These are phyloP conservation scores for Ostrea edulis DNA, from an alignment of 1,140 invertebrate species.

Conservation along the genomic window DNA sequence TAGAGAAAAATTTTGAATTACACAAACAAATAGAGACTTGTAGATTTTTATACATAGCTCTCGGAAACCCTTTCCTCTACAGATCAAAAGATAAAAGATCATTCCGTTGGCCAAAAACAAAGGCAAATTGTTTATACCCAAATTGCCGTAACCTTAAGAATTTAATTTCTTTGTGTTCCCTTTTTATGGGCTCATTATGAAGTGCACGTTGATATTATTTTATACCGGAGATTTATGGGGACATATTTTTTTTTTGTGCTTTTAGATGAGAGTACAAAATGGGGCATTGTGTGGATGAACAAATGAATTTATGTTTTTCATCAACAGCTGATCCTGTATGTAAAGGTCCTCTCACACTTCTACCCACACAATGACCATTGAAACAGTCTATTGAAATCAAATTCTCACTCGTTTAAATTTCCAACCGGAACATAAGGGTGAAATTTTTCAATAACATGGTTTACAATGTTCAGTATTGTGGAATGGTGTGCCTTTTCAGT, in stretches of 20 bases:
- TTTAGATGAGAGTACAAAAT: not conserved
- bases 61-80: not conserved
- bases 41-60: not conserved
- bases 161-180: not conserved
- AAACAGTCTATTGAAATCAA: not conserved
- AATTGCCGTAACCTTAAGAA: not conserved
- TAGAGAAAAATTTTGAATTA: not conserved
- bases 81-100: not conserved
- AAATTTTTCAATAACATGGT: not conserved
- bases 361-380: not conserved
- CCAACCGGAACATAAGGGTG: not conserved
- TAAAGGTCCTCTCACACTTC: not conserved
- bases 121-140: not conserved
- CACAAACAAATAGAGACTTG: no score
- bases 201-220: not conserved
- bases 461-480: not conserved
- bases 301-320: constrained; percentile 5
- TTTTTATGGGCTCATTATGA: not conserved
- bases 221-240: not conserved
- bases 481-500: not conserved
- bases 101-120: not conserved
- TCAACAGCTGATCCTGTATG: not conserved
- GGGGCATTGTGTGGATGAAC: not conserved
- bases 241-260: not conserved
- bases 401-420: constrained; percentile 21